phyloP scores from a whole-genome alignment of 2,888 invertebrate species.

The Andrena fulva region DNA sequence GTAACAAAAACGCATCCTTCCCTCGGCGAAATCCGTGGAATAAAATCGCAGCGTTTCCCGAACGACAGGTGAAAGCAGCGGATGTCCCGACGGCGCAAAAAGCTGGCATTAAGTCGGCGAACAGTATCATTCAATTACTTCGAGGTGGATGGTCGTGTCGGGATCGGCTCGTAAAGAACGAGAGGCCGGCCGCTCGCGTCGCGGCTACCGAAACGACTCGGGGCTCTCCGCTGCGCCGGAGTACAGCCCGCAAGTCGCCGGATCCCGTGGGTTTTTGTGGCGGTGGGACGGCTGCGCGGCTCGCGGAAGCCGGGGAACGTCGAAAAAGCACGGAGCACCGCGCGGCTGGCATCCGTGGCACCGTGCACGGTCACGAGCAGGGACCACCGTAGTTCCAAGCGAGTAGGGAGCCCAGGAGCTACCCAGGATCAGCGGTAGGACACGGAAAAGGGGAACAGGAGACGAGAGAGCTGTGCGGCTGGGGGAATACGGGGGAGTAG shows the following conservation, averaged over 20 bases:
- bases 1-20: not conserved
- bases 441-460: slow-evolving; percentile 23
- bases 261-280: slow-evolving; percentile 19
- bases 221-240: not conserved
- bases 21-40: not conserved
- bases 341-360: slow-evolving; percentile 56
- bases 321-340: slow-evolving; percentile 46
- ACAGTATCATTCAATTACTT: slow-evolving; percentile 19
- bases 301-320: slow-evolving; percentile 5
- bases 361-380: slow-evolving; percentile 49
- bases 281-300: not conserved
- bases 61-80: not conserved
- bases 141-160: not conserved
- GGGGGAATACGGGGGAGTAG: slow-evolving; percentile 12
- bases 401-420: slow-evolving; percentile 28
- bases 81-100: not conserved
- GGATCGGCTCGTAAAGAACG: not conserved
- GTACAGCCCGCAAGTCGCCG: not conserved
- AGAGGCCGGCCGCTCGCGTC: not conserved
- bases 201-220: slow-evolving; percentile 2
- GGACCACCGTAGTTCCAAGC: slow-evolving; percentile 58
- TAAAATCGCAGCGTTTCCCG: not conserved
- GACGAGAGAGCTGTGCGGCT: slow-evolving; percentile 17
- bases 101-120: slow-evolving; percentile 7
- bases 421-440: slow-evolving; percentile 7